phyloP scores from a whole-genome alignment of 2,113 vertebrate genomes.

The Eudyptes chrysolophus region DNA sequence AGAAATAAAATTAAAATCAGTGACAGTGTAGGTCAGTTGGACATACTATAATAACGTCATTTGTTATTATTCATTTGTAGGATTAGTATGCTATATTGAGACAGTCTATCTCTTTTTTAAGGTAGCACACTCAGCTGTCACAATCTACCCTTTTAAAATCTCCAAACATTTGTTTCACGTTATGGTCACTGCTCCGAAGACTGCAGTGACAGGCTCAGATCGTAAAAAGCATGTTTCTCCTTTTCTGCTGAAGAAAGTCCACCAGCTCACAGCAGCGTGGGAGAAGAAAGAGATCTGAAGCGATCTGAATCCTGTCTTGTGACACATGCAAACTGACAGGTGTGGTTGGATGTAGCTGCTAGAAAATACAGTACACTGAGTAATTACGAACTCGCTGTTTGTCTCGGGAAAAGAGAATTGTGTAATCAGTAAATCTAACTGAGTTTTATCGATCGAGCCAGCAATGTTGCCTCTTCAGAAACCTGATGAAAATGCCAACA shows the following conservation, averaged over 20 bases:
- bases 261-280: not conserved
- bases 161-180: not conserved
- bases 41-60: not conserved
- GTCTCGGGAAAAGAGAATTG: not conserved
- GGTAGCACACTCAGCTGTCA: not conserved
- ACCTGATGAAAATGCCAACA: slow-evolving; percentile 3
- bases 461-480: not conserved
- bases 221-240: not conserved
- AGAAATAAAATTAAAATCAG: not conserved
- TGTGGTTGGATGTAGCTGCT: not conserved
- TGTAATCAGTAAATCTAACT: slow-evolving; percentile 16
- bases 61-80: not conserved
- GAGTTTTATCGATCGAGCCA: not conserved
- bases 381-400: not conserved
- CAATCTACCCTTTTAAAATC: not conserved
- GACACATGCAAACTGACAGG: not conserved
- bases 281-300: not conserved
- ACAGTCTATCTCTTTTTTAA: not conserved
- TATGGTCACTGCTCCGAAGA: not conserved
- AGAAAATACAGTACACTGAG: not conserved
- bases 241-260: not conserved
- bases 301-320: not conserved
- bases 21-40: not conserved
- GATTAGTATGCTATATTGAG: not conserved
- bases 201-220: not conserved